Evolutionary conservation across 2,113 vertebrate genomes (phyloP), one percentile per base, ranked within the genome.

Genomic region (Carassius gibelio): DNA sequence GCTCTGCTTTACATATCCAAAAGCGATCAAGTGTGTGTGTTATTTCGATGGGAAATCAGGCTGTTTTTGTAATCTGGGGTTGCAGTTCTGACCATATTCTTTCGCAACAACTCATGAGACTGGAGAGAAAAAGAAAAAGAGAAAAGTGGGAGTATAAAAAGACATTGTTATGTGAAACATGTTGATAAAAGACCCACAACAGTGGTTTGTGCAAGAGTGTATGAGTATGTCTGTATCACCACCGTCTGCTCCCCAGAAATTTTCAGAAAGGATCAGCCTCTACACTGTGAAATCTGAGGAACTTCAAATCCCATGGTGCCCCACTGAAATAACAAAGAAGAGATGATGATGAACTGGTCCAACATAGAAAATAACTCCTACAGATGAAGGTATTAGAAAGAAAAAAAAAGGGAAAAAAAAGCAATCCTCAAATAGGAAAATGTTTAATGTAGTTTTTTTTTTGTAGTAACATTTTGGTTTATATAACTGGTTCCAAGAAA

Each of bases 31-130:
- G 15, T 48, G 45, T 75, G 72, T 23, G 7, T 76, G 48, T 79
- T 42, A 26, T 42, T 79, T 79, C n/a, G 13, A 79, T 79, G 55
- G 76, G 9, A 79, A 79, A 62, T 79, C 7, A 3, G n/a, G 57
- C 38, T 79, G 76, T 62, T 78, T 78, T 59, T 59, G 50, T 59
- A 38, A 59, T 78, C 34, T 59, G 52, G 30, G 30, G n/a, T 78
- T 78, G 55, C 50, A 30, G 23, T 42, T 79, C 34, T 78, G 10
- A 61, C 76, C 13, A 57, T 45, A 62, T 42, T 42, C 10, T 79
- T 79, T 79, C 13, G 11, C 76, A 15, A 61, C n/a, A 1, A 15
- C 57, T 61, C 21, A 21, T 8, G 57, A 79, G 36, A 42, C 23
- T 61, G 76, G 4, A 59, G 8, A 57, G 8, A 21, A 77, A 77